A percentile compares a stretch with the other conserved stretches of the same genome.
phyloP scores from a whole-genome alignment of 2,113 vertebrate species.

The Strix aluco region DNA sequence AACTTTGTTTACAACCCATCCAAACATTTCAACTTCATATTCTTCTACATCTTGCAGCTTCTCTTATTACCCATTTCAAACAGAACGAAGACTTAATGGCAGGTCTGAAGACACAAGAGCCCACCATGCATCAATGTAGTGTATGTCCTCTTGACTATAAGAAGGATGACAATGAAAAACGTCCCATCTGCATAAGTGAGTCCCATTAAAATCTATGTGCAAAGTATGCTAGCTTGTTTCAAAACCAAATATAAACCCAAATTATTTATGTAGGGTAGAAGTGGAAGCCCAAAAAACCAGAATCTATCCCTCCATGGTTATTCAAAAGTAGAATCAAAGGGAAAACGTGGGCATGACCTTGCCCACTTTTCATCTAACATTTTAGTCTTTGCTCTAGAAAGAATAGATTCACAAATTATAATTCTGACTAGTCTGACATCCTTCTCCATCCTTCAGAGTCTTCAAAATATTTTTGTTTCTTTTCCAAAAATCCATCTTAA shows the following conservation, averaged over 20 bases:
- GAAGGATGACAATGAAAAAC: neutral
- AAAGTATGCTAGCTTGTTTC: neutral
- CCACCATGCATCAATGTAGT: neutral
- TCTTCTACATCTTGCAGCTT: neutral
- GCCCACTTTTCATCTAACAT: neutral
- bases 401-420: neutral
- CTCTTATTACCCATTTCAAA: neutral
- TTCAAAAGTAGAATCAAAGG: neutral
- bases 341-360: neutral
- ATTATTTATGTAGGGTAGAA: neutral
- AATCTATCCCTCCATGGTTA: neutral
- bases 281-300: neutral
- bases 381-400: neutral
- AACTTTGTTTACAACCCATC: neutral
- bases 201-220: neutral
- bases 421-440: neutral
- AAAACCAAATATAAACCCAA: neutral
- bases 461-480: neutral
- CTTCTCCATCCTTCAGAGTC: neutral
- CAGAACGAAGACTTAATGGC: neutral
- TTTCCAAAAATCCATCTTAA: neutral
- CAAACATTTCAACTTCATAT: neutral
- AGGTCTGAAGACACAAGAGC: neutral
- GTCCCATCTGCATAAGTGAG: neutral
- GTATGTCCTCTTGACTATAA: neutral